Conservation (phyloP, 1,140 invertebrate genomes). For the Heliconius congener region DNA sequence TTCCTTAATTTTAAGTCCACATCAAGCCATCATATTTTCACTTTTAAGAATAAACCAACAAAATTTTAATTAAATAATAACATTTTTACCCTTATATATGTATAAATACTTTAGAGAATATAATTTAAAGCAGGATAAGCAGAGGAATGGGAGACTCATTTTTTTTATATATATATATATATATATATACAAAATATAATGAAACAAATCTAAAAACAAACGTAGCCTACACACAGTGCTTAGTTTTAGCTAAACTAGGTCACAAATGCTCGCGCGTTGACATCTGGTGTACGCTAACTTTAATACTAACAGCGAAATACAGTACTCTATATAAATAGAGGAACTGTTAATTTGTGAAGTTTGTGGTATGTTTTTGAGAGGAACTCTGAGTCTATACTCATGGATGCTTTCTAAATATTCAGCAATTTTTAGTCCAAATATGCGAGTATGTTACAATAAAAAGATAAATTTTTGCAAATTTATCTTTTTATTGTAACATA, state of each 20-base stretch:
- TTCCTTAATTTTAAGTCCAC: neutral
- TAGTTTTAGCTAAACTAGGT: slow-evolving; percentile 33
- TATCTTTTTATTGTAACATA: no score
- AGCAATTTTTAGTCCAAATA: neutral
- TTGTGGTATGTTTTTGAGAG: slow-evolving; percentile 7
- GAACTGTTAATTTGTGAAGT: slow-evolving; percentile 14
- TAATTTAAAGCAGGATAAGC: no score
- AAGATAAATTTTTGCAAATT: no score
- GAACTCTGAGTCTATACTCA: neutral
- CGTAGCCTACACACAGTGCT: neutral
- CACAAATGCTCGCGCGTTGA: slow-evolving; percentile 32
- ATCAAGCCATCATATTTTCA: neutral
- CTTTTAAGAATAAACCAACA: neutral
- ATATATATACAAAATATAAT: neutral
- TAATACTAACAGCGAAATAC: slow-evolving; percentile 29
- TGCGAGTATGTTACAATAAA: neutral
- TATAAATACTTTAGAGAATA: no score
- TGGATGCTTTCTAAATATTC: neutral
- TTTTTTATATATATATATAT: no score
- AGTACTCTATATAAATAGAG: slow-evolving; percentile 17
- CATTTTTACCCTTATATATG: no score
- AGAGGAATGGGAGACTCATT: no score
- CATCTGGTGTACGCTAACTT: slow-evolving; percentile 32
- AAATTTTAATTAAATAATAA: neutral
- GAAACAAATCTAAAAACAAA: slow-evolving; percentile 4